These are phyloP conservation scores for Rhyacichthys aspro DNA, from an alignment of 2,797 vertebrate species.

Conservation along the genomic window DNA sequence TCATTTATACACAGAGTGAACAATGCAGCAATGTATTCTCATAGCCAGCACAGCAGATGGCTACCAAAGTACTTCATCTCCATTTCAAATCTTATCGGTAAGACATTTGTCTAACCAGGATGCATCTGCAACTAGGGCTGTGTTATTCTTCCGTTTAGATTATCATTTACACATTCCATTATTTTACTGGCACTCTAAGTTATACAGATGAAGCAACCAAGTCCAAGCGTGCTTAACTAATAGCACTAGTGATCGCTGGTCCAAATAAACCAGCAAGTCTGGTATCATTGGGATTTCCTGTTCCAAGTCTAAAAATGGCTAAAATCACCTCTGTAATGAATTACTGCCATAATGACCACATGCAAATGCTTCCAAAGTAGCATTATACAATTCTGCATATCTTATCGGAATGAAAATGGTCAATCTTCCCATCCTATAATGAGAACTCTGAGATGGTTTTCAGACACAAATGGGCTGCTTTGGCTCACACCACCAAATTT, in stretches of 20 bases:
- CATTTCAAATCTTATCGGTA: slow-evolving; percentile 35
- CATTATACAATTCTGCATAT: slow-evolving; percentile 48
- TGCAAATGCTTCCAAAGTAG: slow-evolving; percentile 40
- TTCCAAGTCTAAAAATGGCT: slow-evolving; percentile 43
- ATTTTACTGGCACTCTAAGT: slow-evolving; percentile 39
- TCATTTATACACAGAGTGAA: slow-evolving; percentile 57
- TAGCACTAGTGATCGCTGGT: slow-evolving; percentile 33
- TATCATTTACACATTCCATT: slow-evolving; percentile 33
- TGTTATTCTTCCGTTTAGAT: slow-evolving; percentile 14
- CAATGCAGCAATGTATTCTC: slow-evolving; percentile 42
- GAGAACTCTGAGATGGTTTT: slow-evolving; percentile 40
- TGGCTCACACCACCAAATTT: slow-evolving; percentile 26
- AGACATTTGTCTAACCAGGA: slow-evolving; percentile 11
- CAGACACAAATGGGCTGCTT: slow-evolving; percentile 31
- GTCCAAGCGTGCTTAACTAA: slow-evolving; percentile 44
- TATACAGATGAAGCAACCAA: slow-evolving; percentile 25
- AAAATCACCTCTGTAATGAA: slow-evolving; percentile 48
- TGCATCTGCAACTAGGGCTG: slow-evolving; percentile 16
- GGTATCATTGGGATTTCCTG: slow-evolving; percentile 29
- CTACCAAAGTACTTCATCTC: slow-evolving; percentile 50
- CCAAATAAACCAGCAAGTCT: slow-evolving; percentile 44
- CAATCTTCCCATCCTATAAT: slow-evolving; percentile 36
- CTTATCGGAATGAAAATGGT: slow-evolving; percentile 46
- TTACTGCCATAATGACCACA: slow-evolving; percentile 34
- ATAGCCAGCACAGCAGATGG: slow-evolving; percentile 55